Conservation (phyloP, 92 coral and sea anemone genomes). For the Pocillopora grandis region DNA sequence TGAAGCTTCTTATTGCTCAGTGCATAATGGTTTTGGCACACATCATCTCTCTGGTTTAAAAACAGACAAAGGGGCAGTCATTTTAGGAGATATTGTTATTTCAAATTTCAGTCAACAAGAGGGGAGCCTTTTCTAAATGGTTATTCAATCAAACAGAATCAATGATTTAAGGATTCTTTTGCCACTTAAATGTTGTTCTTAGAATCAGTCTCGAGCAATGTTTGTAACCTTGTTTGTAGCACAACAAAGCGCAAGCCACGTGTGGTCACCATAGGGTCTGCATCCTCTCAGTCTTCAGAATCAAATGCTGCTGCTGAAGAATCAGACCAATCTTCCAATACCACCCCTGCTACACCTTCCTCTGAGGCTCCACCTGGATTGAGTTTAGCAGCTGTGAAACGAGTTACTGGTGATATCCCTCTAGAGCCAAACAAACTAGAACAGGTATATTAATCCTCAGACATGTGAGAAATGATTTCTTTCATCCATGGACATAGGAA, state of each 20-base stretch:
- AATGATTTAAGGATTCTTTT: too few relatives aligned
- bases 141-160: too few relatives aligned
- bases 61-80: too few relatives aligned
- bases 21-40: too few relatives aligned
- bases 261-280: not conserved
- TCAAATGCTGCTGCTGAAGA: slow-evolving; percentile 27
- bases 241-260: not conserved
- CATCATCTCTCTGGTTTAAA: too few relatives aligned
- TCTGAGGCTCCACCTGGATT: slow-evolving; percentile 72
- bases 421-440: slow-evolving; percentile 70
- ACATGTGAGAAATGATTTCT: not conserved
- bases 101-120: too few relatives aligned
- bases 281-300: not conserved
- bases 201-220: not conserved
- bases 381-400: slow-evolving; percentile 75
- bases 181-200: not conserved
- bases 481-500: not conserved
- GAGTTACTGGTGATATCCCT: slow-evolving; percentile 70
- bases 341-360: slow-evolving; percentile 1
- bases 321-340: slow-evolving; percentile 26
- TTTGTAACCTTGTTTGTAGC: slow-evolving; percentile 9
- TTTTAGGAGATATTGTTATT: too few relatives aligned
- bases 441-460: slow-evolving; percentile 36
- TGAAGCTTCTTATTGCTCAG: too few relatives aligned
- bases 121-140: too few relatives aligned